Conservation (phyloP, 1,140 invertebrate genomes). For the Drosophila nasuta region DNA sequence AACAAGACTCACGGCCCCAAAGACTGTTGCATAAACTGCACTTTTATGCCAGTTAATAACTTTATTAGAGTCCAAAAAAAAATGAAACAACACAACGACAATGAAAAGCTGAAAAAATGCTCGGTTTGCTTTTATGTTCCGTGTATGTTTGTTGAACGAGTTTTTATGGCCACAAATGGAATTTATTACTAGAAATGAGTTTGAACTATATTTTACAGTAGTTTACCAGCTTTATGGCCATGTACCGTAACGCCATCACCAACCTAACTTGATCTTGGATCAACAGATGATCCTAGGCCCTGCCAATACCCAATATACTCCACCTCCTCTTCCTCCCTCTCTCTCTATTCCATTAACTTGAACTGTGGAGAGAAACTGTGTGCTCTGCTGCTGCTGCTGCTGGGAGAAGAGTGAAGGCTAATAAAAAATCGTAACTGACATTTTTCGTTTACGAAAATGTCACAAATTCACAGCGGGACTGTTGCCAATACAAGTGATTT, state of each 20-base stretch:
- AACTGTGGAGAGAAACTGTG: slow-evolving; percentile 3
- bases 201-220: slow-evolving; percentile 81
- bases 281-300: slow-evolving; percentile 55
- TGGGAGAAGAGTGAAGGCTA: slow-evolving; percentile 52
- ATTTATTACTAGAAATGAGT: slow-evolving; percentile 74
- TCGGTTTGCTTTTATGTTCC: slow-evolving; percentile 49
- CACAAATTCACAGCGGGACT: slow-evolving; percentile 84
- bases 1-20: slow-evolving; percentile 54
- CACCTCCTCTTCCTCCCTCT: background rate
- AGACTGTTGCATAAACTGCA: slow-evolving; percentile 53
- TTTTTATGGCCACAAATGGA: slow-evolving; percentile 61
- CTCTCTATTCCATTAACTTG: slow-evolving; percentile 2
- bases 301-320: slow-evolving; percentile 13
- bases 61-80: slow-evolving; percentile 58
- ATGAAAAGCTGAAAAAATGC: slow-evolving; percentile 21
- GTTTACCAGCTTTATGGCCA: slow-evolving; percentile 68
- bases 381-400: background rate
- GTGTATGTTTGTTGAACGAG: slow-evolving; percentile 56
- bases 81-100: background rate
- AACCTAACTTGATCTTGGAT: slow-evolving; percentile 22
- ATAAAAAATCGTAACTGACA: slow-evolving; percentile 85
- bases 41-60: slow-evolving; percentile 76
- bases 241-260: slow-evolving; percentile 70
- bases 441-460: slow-evolving; percentile 85
- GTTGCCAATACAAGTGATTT: slow-evolving; percentile 85